A percentile compares a stretch with the other conserved stretches of the same genome.
phyloP scores from a whole-genome alignment of 2,113 vertebrate species.

The Excalfactoria chinensis region DNA sequence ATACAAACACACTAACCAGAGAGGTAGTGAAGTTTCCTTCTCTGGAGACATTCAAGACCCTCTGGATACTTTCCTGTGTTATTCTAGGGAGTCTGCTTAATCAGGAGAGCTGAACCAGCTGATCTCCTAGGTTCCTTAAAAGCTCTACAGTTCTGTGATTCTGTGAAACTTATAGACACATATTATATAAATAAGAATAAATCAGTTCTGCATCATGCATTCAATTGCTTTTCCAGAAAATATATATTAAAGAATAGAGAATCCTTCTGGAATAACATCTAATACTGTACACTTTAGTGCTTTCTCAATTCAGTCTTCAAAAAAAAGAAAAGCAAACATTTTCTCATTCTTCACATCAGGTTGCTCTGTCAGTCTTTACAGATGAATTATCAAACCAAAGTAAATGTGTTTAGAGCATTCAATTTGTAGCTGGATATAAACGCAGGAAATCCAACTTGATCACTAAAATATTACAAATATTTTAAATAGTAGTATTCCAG shows the following conservation, averaged over 20 bases:
- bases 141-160: neutral
- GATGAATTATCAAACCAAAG: neutral
- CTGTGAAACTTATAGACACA: neutral
- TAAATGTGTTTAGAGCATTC: neutral
- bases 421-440: neutral
- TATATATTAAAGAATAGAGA: neutral
- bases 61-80: neutral
- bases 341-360: neutral
- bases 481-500: neutral
- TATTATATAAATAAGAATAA: neutral
- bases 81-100: neutral
- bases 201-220: neutral
- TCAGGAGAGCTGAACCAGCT: neutral
- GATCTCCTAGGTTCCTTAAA: neutral
- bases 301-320: neutral
- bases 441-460: neutral
- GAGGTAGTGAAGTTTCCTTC: neutral
- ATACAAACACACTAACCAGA: neutral
- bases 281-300: neutral
- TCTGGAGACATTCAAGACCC: neutral
- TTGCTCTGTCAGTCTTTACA: neutral
- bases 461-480: neutral
- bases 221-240: accelerated
- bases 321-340: neutral
- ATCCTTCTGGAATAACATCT: neutral